Conservation (phyloP, 2,888 invertebrate genomes). For the Liodrosophila aerea region DNA sequence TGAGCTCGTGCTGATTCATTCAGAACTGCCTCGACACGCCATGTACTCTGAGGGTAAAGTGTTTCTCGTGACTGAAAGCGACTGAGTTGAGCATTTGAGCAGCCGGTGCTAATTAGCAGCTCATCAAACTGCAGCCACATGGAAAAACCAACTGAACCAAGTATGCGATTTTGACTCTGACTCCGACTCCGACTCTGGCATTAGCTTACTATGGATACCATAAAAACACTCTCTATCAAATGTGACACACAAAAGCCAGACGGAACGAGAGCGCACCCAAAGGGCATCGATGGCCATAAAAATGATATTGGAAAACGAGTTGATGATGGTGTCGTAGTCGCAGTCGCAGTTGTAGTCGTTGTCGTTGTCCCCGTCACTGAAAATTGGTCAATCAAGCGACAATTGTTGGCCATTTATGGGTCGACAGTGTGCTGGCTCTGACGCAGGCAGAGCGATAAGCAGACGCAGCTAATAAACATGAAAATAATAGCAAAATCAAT, state of each 20-base stretch:
- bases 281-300: constrained; percentile 15
- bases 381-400: constrained; percentile 73
- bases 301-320: constrained; percentile 48
- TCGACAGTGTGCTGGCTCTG: constrained; percentile 1
- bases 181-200: too few species aligned
- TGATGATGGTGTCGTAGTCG: constrained; percentile 25
- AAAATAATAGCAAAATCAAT: constrained; percentile 13
- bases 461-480: constrained; percentile 23
- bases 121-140: constrained; percentile 68
- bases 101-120: constrained; percentile 68
- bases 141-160: constrained; percentile 37
- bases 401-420: constrained; percentile 64
- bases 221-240: constrained; percentile 29
- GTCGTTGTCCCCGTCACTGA: too few species aligned
- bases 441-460: constrained; percentile 17
- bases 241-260: constrained; percentile 24
- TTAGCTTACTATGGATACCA: background rate
- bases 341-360: too few species aligned
- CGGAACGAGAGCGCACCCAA: constrained; percentile 18
- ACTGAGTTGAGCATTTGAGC: constrained; percentile 20
- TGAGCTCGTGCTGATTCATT: constrained; percentile 75
- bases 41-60: constrained; percentile 37
- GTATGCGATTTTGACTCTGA: background rate
- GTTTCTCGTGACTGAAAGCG: constrained; percentile 25
- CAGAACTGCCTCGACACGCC: constrained; percentile 55